These are phyloP conservation scores for Oenanthe melanoleuca DNA, from an alignment of 2,113 vertebrate species.

Conservation along the genomic window DNA sequence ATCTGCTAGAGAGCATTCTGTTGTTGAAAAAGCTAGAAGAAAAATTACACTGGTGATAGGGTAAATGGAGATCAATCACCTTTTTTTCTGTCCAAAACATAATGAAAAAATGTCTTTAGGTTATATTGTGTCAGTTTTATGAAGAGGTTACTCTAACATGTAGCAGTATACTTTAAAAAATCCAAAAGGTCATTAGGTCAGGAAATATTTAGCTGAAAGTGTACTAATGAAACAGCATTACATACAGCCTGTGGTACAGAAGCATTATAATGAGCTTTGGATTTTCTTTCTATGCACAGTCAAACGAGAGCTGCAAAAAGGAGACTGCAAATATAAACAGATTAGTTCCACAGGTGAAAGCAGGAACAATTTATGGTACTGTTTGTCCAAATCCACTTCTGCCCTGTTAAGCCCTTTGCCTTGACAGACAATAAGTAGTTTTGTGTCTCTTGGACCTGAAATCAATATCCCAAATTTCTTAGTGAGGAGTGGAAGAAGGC, in stretches of 20 bases:
- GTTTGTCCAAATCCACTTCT: background rate
- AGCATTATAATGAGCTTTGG: background rate
- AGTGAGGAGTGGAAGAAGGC: fast-evolving
- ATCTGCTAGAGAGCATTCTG: background rate
- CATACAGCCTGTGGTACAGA: background rate
- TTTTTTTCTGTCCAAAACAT: background rate
- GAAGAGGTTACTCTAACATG: background rate
- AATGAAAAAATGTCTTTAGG: background rate
- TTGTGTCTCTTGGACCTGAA: background rate
- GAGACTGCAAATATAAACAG: background rate
- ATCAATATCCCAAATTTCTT: background rate
- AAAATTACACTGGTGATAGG: background rate
- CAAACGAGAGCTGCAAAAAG: background rate
- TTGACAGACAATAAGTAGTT: background rate
- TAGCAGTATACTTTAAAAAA: background rate
- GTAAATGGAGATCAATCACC: background rate
- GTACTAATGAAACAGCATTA: background rate
- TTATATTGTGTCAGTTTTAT: background rate
- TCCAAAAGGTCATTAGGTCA: background rate
- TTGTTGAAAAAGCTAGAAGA: background rate
- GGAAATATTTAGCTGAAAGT: background rate
- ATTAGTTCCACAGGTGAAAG: background rate
- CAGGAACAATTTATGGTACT: background rate
- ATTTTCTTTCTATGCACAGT: background rate
- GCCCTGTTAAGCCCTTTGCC: background rate